These are phyloP conservation scores for Thamnophis sirtalis DNA, from an alignment of 2,113 vertebrate species.

Conservation along the genomic window DNA sequence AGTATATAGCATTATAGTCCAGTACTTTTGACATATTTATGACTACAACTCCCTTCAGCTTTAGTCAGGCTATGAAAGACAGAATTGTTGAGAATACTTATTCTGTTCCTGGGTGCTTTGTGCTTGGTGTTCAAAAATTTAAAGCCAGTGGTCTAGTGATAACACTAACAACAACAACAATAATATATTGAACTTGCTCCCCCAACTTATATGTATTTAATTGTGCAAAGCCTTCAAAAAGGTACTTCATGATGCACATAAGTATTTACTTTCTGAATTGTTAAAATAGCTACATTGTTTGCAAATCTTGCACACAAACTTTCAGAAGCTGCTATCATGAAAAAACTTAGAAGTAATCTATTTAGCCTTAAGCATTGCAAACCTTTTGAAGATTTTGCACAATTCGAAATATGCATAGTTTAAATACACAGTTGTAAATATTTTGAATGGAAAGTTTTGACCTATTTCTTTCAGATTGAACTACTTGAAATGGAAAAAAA, in stretches of 20 bases:
- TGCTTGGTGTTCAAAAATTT: neutral
- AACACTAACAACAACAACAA: neutral
- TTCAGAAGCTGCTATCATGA: neutral
- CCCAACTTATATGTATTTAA: neutral
- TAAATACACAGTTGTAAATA: neutral
- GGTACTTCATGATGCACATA: neutral
- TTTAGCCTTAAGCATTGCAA: neutral
- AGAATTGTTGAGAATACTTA: neutral
- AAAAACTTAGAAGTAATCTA: neutral
- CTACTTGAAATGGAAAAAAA: conserved; percentile 73
- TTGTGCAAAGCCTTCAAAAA: neutral
- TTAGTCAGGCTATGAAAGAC: neutral
- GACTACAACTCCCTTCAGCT: neutral
- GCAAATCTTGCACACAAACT: neutral
- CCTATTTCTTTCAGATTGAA: conserved; percentile 69
- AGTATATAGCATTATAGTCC: neutral
- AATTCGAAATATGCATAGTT: neutral
- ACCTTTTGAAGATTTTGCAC: neutral
- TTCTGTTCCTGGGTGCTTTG: neutral
- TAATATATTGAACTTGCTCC: neutral
- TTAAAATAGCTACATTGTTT: neutral
- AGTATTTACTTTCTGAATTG: neutral
- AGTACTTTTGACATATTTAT: neutral
- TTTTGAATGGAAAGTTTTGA: conserved; percentile 17
- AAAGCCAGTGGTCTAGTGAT: neutral